These are phyloP conservation scores for Ectropis grisescens DNA, from an alignment of 1,140 invertebrate genomes.

Conservation along the genomic window DNA sequence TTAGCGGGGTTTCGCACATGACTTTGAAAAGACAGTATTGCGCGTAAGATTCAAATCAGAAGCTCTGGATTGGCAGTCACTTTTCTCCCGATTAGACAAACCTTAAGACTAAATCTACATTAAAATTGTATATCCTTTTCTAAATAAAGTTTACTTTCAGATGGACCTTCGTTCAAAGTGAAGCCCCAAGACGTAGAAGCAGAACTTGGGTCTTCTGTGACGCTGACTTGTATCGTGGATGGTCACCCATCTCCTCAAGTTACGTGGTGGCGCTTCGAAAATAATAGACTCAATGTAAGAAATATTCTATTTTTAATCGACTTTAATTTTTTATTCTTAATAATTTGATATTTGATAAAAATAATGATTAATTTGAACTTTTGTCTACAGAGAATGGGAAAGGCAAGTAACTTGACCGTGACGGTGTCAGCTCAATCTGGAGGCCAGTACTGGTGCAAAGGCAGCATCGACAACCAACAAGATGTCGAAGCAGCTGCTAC, in stretches of 20 bases:
- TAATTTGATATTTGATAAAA: too few relatives aligned
- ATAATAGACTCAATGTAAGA: slow-evolving; percentile 48
- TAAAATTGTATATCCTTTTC: too few relatives aligned
- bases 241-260: slow-evolving; percentile 93
- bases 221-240: slow-evolving; percentile 87
- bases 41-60: too few relatives aligned
- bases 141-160: slow-evolving; percentile 75
- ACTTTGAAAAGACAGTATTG: too few relatives aligned
- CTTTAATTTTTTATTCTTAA: too few relatives aligned
- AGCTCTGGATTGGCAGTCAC: too few relatives aligned
- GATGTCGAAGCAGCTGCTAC: slow-evolving; percentile 86
- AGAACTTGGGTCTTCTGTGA: slow-evolving; percentile 80
- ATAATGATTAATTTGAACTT: too few relatives aligned
- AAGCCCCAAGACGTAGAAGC: slow-evolving; percentile 84
- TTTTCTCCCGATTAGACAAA: too few relatives aligned
- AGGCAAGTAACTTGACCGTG: slow-evolving; percentile 80
- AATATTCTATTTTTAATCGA: too few relatives aligned
- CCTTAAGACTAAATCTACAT: too few relatives aligned
- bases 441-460: slow-evolving; percentile 91
- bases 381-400: slow-evolving; percentile 75
- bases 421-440: slow-evolving; percentile 80
- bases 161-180: slow-evolving; percentile 87
- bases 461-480: slow-evolving; percentile 84
- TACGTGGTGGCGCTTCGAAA: slow-evolving; percentile 85
- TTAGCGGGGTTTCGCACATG: too few relatives aligned